Evolutionary conservation across 2,888 invertebrate species (phyloP), one percentile per base, ranked within the genome.

Genomic region (Nymphalis polychloros): DNA sequence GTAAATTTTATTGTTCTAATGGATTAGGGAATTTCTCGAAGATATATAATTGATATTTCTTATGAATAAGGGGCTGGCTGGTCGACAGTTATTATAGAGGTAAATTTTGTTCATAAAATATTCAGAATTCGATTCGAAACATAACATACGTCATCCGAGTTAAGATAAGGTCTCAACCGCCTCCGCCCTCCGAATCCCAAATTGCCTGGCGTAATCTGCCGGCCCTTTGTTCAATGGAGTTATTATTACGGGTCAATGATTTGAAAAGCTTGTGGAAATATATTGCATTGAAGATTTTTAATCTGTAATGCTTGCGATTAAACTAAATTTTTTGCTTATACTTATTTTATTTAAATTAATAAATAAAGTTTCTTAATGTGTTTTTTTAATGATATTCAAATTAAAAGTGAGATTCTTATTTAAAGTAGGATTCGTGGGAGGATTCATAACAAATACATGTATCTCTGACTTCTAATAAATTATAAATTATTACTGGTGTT

Each of bases 181-280:
- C 84, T 83, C 83, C 80, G 75, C 82, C 80, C 79, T 83, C 81
- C 75, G 79, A 81, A 80, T 80, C 76, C 83, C 77, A 88, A 89
- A 89, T 89, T 84, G 86, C 81, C 84, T 81, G 84, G 79, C 83
- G 83, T 86, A 87, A 89, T 86, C 81, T 83, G 84, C 79, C 79
- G 81, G 82, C 85, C 87, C 86, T 89, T 89, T 88, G 84, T 87
- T 79, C 82, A 83, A 87, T 87, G 80, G 82, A 84, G 84, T 87
- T 89, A 85, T 89, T 90, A 88, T 87, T 86, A 83, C 85, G 86
- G 87, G 78, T 81, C 84, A 82, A 80, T 86, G 87, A 85, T 87
- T 89, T 87, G 81, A 86, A 85, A 83, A 76, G 79, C 77, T 78
- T 81, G 35, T 62, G 19, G 49, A 55, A 66, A 64, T 64, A 64